These are phyloP conservation scores for Harpalus rufipes DNA, from an alignment of 2,888 invertebrate species.

Conservation along the genomic window DNA sequence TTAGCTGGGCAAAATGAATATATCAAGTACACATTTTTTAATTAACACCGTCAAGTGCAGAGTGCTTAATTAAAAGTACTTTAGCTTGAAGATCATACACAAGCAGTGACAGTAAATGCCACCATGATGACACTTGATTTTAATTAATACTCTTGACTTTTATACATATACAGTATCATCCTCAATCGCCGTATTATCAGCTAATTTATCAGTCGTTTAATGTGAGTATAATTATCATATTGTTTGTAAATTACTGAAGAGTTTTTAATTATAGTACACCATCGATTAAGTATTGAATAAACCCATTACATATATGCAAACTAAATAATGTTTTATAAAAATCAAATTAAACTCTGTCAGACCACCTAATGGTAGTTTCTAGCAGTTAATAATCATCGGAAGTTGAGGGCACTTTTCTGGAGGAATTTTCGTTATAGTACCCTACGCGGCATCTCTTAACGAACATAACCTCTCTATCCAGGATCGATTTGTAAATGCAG, in stretches of 20 bases:
- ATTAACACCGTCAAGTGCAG: too few species aligned
- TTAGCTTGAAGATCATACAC: background rate
- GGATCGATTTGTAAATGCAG: background rate
- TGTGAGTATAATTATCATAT: constrained; percentile 3
- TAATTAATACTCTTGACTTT: constrained; percentile 3
- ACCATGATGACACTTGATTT: constrained; percentile 10
- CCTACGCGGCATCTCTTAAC: background rate
- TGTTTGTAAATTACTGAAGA: constrained; percentile 3
- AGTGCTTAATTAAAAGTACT: too few species aligned
- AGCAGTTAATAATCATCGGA: too few species aligned
- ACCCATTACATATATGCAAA: background rate
- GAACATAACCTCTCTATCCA: background rate
- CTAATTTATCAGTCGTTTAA: constrained; percentile 30
- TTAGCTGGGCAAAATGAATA: too few species aligned
- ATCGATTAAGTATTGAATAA: background rate
- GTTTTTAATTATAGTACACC: constrained; percentile 14
- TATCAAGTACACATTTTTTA: too few species aligned
- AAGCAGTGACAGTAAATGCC: constrained; percentile 5
- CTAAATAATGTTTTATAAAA: background rate
- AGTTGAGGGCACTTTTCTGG: too few species aligned
- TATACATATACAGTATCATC: background rate
- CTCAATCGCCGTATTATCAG: constrained; percentile 1
- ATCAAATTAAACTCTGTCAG: background rate
- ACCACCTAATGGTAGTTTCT: background rate
- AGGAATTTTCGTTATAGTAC: background rate